Evolutionary conservation across 2,888 invertebrate genomes (phyloP).

Genomic region (Tipula vernalis): DNA sequence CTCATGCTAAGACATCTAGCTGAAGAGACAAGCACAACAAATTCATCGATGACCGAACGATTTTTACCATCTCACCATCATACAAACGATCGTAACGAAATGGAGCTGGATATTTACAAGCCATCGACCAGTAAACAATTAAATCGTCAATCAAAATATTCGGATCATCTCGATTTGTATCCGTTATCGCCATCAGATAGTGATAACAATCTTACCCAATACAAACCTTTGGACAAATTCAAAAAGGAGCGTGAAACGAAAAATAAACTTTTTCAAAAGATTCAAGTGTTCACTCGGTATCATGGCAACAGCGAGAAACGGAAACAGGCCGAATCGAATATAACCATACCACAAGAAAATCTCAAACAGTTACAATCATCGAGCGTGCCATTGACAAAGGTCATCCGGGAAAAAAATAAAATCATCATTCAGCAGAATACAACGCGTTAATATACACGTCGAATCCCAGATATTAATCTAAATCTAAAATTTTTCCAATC

Average conservation of each 20-base stretch:
- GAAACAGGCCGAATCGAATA: conserved; percentile 18
- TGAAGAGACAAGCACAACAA: conserved; percentile 39
- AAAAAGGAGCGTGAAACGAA: conserved; percentile 37
- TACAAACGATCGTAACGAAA: conserved; percentile 13
- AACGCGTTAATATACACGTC: conserved; percentile 20
- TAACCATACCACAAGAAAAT: conserved; percentile 49
- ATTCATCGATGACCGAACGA: conserved; percentile 25
- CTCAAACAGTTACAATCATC: conserved; percentile 54
- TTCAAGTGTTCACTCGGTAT: conserved; percentile 38
- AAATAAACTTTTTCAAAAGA: conserved; percentile 40
- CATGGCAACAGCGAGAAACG: conserved; percentile 19
- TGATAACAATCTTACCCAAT: conserved; percentile 25
- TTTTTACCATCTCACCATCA: conserved; percentile 19
- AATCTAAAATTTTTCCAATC: neutral
- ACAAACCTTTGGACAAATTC: conserved; percentile 31
- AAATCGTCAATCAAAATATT: conserved; percentile 22
- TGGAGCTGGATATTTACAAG: conserved; percentile 31
- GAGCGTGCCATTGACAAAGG: conserved; percentile 57
- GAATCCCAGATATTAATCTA: neutral
- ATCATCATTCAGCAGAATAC: conserved; percentile 57
- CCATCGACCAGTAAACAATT: conserved; percentile 19
- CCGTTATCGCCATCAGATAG: conserved; percentile 21
- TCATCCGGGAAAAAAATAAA: conserved; percentile 72
- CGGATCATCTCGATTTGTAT: conserved; percentile 27
- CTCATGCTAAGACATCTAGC: conserved; percentile 46